Evolutionary conservation across 1,140 invertebrate genomes (phyloP), one percentile per base, ranked within the genome.

Genomic region (Nasonia longicornis): DNA sequence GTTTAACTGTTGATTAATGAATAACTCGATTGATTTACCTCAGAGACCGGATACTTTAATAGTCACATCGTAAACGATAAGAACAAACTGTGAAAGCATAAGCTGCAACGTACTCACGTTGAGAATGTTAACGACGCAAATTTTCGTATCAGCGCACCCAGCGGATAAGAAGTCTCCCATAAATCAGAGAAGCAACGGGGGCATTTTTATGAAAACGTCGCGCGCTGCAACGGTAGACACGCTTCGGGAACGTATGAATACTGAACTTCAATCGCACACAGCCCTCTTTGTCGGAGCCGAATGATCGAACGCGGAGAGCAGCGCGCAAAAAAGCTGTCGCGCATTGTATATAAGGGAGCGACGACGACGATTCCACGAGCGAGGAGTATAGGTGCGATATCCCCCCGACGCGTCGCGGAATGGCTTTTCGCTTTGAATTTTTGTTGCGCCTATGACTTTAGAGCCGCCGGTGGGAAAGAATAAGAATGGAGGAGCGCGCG

Each of bases 401-500:
- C 71, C 42, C 16, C 35, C 1, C 20, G 12, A 4, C 16, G 22
- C 69, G 71, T 8, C 42, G 12, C 52, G 52, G 29, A 75, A 75
- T 75, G n/a, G 52, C 73, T 75, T 75, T 75, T 20, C 35, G 26
- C 69, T 38, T 71, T 52, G 8, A 29, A 22, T 16, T 52, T 48
- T 75, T 75, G 38, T 29, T 31, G 20, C 20, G 16, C 52, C 52
- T n/a, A 71, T 38, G 20, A 71, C 29, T 71, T 71, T 71, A 20
- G 70, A 42, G 70, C 22, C n/a, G 31, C 29, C 29, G 10, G 26
- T 12, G 29, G 20, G 38, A 2, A 42, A 71, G 70, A 71, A 71
- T 71, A 35, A 35, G 42, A 58, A 58, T 3, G n/a, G 10, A 22
- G 38, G 72, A 77, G 75, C 26, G 83, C 80, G 79, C 69, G 73